Evolutionary conservation across 2,113 vertebrate genomes (phyloP), one percentile per base, ranked within the genome.

Genomic region (Pardalotus punctatus): DNA sequence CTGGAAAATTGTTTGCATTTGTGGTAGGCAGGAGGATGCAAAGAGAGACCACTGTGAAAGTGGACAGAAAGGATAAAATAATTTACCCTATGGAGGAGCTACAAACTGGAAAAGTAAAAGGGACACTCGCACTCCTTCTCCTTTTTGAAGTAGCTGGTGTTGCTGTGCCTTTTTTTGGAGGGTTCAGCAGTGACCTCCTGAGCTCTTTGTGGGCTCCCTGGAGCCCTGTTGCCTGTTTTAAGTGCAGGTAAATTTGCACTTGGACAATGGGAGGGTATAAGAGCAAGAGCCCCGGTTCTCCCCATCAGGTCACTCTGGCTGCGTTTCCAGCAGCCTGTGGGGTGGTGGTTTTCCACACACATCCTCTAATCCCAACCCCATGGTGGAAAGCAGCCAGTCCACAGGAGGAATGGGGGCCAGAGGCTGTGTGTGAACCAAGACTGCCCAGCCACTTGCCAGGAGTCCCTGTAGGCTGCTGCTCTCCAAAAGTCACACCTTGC

Each of bases 401-500:
- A 40, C 33, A 83, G 60, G 33, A 83, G 77, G 51, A 81, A 18
- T 23, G 61, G 70, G 33, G 80, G 28, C 47, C 82, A 82, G 80
- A 54, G 76, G 61, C 72, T 91, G 67, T 74, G 73, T 87, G 73
- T 70, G 86, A 87, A 81, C 56, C 50, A 78, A 62, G 56, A 62
- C 71, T 96, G 58, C 62, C 82, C 92, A 86, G 85, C 48, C 35
- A n/a, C 90, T 50, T 92, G 79, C 82, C 87, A 86, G 66, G 43
- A 67, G 74, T 58, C 88, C 76, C 69, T 93, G 76, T 18, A 36
- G 4, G 11, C 81, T 86, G 61, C 73, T 81, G 74, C 62, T 96
- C 48, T 94, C 88, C 86, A 76, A 50, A 81, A 91, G 71, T 88
- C 89, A 66, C 88, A 93, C 81, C 73, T 88, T 61, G 35, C 54